These are phyloP conservation scores for Drosophila tani DNA, from an alignment of 1,140 invertebrate species.

Conservation along the genomic window DNA sequence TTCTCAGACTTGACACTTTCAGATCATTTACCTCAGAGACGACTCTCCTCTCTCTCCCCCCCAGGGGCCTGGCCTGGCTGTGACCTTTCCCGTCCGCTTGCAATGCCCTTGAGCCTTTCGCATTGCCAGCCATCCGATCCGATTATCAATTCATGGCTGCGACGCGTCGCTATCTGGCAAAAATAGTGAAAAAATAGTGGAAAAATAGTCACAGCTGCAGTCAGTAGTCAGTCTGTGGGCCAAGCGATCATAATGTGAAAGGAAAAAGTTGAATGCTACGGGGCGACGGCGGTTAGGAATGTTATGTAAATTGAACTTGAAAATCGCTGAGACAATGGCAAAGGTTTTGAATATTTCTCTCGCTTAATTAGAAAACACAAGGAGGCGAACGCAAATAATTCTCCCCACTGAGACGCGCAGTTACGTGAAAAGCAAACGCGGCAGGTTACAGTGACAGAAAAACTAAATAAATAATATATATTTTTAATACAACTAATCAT, in stretches of 20 bases:
- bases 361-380: conserved; percentile 79
- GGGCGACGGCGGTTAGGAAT: conserved; percentile 64
- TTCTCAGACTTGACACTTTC: not conserved
- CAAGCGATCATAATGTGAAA: conserved; percentile 43
- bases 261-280: conserved; percentile 51
- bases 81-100: conserved; percentile 57
- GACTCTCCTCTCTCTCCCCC: not conserved
- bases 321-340: conserved; percentile 79
- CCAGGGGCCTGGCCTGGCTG: not conserved
- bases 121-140: conserved; percentile 54
- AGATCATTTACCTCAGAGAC: conserved; percentile 2
- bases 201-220: conserved; percentile 31
- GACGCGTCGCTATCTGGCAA: conserved; percentile 57
- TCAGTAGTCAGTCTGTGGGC: conserved; percentile 29
- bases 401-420: conserved; percentile 49
- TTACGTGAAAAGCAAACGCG: conserved; percentile 39
- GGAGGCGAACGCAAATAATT: conserved; percentile 78
- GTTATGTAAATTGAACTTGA: conserved; percentile 82
- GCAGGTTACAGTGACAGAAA: not conserved
- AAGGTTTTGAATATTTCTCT: conserved; percentile 80
- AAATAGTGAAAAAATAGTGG: not conserved
- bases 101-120: conserved; percentile 62
- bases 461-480: not conserved
- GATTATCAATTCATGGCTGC: conserved; percentile 71
- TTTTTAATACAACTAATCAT: no score